A percentile compares a stretch with the other conserved stretches of the same genome.
These are phyloP conservation scores for Hemithea aestivaria DNA, from an alignment of 2,888 invertebrate species.

Conservation along the genomic window DNA sequence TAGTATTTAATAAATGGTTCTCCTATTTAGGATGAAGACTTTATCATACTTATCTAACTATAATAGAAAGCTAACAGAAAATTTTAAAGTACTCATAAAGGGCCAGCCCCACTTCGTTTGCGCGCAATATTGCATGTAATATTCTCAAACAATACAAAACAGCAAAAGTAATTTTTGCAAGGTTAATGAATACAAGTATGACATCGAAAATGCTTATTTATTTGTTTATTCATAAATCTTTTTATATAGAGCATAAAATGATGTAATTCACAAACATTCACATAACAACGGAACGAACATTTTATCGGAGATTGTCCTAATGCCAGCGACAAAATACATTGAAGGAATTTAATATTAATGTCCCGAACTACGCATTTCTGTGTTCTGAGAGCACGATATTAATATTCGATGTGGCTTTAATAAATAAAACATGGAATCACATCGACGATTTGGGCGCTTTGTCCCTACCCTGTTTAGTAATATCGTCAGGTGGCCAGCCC, in stretches of 20 bases:
- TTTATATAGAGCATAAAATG: not conserved
- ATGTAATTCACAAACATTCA: not conserved
- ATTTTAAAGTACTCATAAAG: too few relatives aligned
- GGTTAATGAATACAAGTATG: too few relatives aligned
- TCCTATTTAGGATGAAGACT: too few relatives aligned
- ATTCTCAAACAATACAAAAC: too few relatives aligned
- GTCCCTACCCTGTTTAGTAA: conserved; percentile 36
- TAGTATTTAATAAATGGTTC: too few relatives aligned
- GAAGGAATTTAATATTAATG: conserved; percentile 28
- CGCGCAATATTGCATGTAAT: too few relatives aligned
- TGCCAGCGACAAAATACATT: conserved; percentile 23
- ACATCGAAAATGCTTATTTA: too few relatives aligned
- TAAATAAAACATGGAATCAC: conserved; percentile 39
- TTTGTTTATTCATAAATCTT: too few relatives aligned
- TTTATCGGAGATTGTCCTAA: conserved; percentile 17
- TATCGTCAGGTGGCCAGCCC: conserved; percentile 51
- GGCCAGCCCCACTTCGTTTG: too few relatives aligned
- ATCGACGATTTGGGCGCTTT: conserved; percentile 40
- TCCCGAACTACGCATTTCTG: conserved; percentile 23
- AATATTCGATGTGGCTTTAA: conserved; percentile 42
- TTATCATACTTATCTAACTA: too few relatives aligned
- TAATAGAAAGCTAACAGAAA: too few relatives aligned
- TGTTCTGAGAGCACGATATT: conserved; percentile 26
- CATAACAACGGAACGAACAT: conserved; percentile 10
- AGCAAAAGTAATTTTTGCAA: too few relatives aligned